phyloP scores from a whole-genome alignment of 2,888 invertebrate species.

The Tanytarsus gracilentus region DNA sequence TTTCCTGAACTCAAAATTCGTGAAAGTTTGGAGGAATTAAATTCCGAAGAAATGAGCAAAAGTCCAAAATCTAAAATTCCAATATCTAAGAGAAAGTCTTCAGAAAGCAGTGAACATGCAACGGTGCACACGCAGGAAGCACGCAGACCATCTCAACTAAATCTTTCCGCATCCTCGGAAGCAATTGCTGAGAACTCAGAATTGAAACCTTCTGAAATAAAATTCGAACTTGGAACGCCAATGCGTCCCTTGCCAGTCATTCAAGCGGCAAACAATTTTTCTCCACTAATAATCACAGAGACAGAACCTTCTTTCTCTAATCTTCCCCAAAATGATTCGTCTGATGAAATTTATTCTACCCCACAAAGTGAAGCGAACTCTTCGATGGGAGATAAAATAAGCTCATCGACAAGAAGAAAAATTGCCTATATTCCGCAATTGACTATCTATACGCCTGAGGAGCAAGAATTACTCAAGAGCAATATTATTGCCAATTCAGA shows the following conservation, averaged over 20 bases:
- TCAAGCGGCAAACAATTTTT: constrained; percentile 30
- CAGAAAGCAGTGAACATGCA: neutral
- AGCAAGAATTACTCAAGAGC: constrained; percentile 40
- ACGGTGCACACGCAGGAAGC: constrained; percentile 23
- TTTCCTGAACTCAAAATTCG: constrained; percentile 14
- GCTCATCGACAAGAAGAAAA: constrained; percentile 41
- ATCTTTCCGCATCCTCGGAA: neutral
- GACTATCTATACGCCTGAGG: constrained; percentile 48
- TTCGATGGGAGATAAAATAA: neutral
- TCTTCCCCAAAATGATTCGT: neutral
- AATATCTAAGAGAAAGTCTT: neutral
- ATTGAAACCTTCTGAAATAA: constrained; percentile 22
- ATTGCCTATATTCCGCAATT: constrained; percentile 50
- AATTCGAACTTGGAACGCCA: constrained; percentile 40
- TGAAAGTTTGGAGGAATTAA: neutral
- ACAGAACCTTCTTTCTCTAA: neutral
- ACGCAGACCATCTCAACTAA: constrained; percentile 13
- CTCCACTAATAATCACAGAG: neutral
- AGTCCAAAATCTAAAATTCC: constrained; percentile 7
- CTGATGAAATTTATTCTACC: constrained; percentile 32
- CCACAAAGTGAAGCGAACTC: constrained; percentile 42
- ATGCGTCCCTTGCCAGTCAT: constrained; percentile 36
- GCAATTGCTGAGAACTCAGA: neutral
- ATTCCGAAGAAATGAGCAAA: neutral
- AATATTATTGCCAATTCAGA: constrained; percentile 34